Conservation (phyloP, 2,888 invertebrate genomes). For the Agrochola litura region DNA sequence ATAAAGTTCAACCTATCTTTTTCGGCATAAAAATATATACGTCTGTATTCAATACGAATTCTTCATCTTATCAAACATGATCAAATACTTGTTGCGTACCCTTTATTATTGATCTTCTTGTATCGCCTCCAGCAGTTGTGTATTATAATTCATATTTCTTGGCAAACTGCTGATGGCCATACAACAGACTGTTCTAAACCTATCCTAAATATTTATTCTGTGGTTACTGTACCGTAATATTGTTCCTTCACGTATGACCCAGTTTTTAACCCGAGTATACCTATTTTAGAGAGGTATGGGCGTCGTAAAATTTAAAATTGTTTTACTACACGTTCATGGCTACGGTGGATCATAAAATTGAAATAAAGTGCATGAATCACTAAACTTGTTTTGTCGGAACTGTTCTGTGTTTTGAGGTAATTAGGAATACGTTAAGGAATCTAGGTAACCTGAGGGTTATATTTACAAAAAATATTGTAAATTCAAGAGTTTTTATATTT, state of each 20-base stretch:
- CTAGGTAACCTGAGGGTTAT: not conserved
- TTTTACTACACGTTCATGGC: conserved; percentile 61
- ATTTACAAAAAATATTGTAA: too few relatives aligned
- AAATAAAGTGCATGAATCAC: conserved; percentile 48
- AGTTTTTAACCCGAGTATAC: conserved; percentile 73
- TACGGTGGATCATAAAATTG: conserved; percentile 51
- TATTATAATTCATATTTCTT: conserved; percentile 40
- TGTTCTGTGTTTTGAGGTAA: conserved; percentile 10
- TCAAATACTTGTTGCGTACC: conserved; percentile 24
- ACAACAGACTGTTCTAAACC: conserved; percentile 39
- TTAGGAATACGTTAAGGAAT: not conserved
- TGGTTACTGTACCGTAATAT: conserved; percentile 69
- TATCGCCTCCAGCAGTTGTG: not conserved
- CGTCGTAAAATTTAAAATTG: conserved; percentile 71
- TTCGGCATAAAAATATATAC: not conserved
- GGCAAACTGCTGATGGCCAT: conserved; percentile 44
- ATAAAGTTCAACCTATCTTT: conserved; percentile 1
- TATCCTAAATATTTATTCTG: conserved; percentile 71
- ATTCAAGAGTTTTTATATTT: not conserved
- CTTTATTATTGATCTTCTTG: not conserved
- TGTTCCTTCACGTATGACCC: conserved; percentile 78
- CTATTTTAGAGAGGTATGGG: conserved; percentile 67
- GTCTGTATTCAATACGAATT: not conserved
- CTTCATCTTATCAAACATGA: not conserved
- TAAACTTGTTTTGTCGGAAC: conserved; percentile 11